A percentile compares a stretch with the other conserved stretches of the same genome.
Evolutionary conservation across 2,888 invertebrate genomes (phyloP).

Genomic region (Bibio marci): DNA sequence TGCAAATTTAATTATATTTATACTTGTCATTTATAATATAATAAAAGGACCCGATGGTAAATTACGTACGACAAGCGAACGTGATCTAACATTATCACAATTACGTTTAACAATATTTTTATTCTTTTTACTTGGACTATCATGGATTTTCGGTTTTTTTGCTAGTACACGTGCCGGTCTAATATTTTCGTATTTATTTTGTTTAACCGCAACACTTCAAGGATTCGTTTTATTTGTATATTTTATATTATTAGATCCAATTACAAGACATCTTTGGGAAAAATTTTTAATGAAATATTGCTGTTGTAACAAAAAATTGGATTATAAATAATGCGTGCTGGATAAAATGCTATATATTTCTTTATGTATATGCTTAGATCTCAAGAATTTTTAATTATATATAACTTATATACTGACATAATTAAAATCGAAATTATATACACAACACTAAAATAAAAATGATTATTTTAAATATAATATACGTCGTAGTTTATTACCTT

Average conservation of each 20-base stretch:
- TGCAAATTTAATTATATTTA: conserved; percentile 35
- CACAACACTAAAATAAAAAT: no score
- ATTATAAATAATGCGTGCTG: no score
- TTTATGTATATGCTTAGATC: no score
- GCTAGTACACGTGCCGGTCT: conserved; percentile 32
- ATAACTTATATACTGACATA: no score
- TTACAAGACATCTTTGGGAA: conserved; percentile 34
- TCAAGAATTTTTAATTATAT: no score
- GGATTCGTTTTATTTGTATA: conserved; percentile 44
- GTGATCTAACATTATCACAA: conserved; percentile 31
- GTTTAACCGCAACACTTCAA: conserved; percentile 42
- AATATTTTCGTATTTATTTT: conserved; percentile 42
- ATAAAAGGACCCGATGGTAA: conserved; percentile 33
- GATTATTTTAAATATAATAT: no score
- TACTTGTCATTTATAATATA: conserved; percentile 36
- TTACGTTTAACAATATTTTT: conserved; percentile 37
- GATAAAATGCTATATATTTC: no score
- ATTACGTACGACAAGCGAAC: conserved; percentile 20
- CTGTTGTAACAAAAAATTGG: not conserved
- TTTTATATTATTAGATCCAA: conserved; percentile 38
- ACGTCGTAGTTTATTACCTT: no score
- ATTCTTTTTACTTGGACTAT: conserved; percentile 40
- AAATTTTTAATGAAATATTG: not conserved
- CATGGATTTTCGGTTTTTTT: conserved; percentile 43
- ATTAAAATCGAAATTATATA: no score